These are phyloP conservation scores for Sabellastarte sp. DNA, from an alignment of 2,888 invertebrate species.

Conservation along the genomic window DNA sequence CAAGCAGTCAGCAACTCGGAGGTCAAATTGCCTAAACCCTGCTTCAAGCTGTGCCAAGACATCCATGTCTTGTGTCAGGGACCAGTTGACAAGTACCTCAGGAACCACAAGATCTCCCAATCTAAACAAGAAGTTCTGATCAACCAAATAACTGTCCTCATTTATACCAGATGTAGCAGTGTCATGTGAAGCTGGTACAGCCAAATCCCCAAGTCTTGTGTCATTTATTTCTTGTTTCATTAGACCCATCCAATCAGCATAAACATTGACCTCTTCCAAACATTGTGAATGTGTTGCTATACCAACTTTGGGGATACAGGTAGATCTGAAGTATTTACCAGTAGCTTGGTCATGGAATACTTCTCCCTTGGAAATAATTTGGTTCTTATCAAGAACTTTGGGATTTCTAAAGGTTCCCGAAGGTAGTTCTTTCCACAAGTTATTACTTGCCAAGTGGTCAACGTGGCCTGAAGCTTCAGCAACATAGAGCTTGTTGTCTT, in stretches of 20 bases:
- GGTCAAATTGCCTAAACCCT: slow-evolving; percentile 9
- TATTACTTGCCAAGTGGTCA: too few relatives aligned
- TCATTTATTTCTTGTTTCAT: slow-evolving; percentile 1
- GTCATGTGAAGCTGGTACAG: slow-evolving; percentile 6
- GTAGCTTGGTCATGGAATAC: background rate
- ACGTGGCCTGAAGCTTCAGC: too few relatives aligned
- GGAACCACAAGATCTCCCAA: slow-evolving; percentile 2
- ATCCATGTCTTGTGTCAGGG: slow-evolving; percentile 4
- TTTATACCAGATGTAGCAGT: background rate
- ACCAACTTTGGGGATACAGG: background rate
- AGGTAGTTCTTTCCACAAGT: too few relatives aligned
- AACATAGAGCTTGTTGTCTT: background rate
- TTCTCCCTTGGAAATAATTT: background rate
- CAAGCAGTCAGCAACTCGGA: slow-evolving; percentile 9
- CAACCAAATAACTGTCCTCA: background rate
- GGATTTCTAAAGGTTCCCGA: background rate
- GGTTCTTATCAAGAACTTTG: background rate
- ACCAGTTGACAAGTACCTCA: slow-evolving; percentile 9
- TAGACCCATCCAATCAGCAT: slow-evolving; percentile 8
- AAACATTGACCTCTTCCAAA: background rate
- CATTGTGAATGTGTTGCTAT: background rate
- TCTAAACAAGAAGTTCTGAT: background rate
- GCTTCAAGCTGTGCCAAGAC: slow-evolving; percentile 2
- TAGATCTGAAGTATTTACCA: background rate
- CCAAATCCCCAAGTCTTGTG: slow-evolving; percentile 5